These are phyloP conservation scores for Pseudococcus jackbeardsleyi DNA, from an alignment of 2,888 invertebrate species.

Conservation along the genomic window DNA sequence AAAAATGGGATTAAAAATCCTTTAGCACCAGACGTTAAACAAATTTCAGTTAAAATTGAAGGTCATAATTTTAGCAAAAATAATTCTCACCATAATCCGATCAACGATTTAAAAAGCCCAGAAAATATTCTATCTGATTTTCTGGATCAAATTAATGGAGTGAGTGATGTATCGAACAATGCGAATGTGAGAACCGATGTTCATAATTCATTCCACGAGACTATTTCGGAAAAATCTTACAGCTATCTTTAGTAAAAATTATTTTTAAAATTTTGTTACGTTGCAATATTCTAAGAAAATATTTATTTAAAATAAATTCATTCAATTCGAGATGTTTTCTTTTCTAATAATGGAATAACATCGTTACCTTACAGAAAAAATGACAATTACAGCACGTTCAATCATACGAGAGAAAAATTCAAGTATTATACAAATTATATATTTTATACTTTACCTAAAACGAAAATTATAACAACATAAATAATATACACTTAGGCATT, in stretches of 20 bases:
- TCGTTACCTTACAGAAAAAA: background rate
- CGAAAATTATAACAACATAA: conserved; percentile 29
- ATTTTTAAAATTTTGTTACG: background rate
- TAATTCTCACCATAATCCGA: background rate
- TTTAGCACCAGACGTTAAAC: background rate
- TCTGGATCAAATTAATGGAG: conserved; percentile 15
- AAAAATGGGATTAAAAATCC: background rate
- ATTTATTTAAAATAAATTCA: background rate
- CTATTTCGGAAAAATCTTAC: conserved; percentile 46
- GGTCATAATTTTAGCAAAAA: background rate
- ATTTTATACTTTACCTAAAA: conserved; percentile 46
- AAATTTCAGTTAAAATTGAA: conserved; percentile 23
- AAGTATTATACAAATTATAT: conserved; percentile 41
- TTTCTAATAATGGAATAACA: background rate
- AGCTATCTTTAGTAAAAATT: background rate
- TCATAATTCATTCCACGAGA: conserved; percentile 45
- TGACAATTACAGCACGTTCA: background rate
- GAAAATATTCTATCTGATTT: conserved; percentile 61
- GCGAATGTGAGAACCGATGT: conserved; percentile 45
- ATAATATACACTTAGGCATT: conserved; percentile 42
- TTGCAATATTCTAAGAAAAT: background rate
- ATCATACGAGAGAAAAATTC: background rate
- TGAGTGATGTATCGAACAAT: conserved; percentile 7
- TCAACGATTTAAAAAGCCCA: conserved; percentile 20
- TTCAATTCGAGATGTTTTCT: background rate